phyloP scores from a whole-genome alignment of 2,888 invertebrate species.

The Volucella inanis region DNA sequence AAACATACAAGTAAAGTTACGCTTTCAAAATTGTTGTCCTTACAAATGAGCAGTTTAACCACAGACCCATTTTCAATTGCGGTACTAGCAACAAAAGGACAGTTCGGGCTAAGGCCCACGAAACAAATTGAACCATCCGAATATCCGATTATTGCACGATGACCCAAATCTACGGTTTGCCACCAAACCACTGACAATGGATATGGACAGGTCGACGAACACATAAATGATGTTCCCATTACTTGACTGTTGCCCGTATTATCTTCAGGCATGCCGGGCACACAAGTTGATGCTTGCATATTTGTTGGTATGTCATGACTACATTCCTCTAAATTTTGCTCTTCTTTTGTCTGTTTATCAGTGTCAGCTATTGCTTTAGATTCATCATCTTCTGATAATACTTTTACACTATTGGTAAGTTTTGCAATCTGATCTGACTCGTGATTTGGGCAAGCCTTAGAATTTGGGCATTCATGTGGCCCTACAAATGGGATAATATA shows the following conservation, averaged over 20 bases:
- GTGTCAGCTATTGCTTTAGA: conserved; percentile 49
- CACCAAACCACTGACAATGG: conserved; percentile 89
- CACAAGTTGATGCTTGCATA: conserved; percentile 77
- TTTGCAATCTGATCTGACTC: conserved; percentile 54
- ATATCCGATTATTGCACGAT: conserved; percentile 88
- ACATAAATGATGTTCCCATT: conserved; percentile 81
- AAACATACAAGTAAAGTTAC: conserved; percentile 84
- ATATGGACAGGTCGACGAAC: conserved; percentile 82
- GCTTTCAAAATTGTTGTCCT: conserved; percentile 86
- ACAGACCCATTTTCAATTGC: conserved; percentile 82
- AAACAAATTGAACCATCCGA: conserved; percentile 85
- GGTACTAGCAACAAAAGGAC: conserved; percentile 83
- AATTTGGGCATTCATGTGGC: conserved; percentile 83
- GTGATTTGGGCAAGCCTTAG: conserved; percentile 82
- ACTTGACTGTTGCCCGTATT: conserved; percentile 80
- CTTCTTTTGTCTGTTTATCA: conserved; percentile 48
- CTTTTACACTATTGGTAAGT: conserved; percentile 1
- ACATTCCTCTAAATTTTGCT: conserved; percentile 75
- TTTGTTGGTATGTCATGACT: conserved; percentile 80
- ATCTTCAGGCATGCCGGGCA: conserved; percentile 76
- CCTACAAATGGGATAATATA: conserved; percentile 83
- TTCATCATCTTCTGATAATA: conserved; percentile 61
- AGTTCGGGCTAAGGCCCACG: conserved; percentile 82
- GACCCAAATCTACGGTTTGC: conserved; percentile 88
- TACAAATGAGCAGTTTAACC: conserved; percentile 85